Evolutionary conservation across 2,113 vertebrate genomes (phyloP).

Genomic region (Lophochroa leadbeateri): DNA sequence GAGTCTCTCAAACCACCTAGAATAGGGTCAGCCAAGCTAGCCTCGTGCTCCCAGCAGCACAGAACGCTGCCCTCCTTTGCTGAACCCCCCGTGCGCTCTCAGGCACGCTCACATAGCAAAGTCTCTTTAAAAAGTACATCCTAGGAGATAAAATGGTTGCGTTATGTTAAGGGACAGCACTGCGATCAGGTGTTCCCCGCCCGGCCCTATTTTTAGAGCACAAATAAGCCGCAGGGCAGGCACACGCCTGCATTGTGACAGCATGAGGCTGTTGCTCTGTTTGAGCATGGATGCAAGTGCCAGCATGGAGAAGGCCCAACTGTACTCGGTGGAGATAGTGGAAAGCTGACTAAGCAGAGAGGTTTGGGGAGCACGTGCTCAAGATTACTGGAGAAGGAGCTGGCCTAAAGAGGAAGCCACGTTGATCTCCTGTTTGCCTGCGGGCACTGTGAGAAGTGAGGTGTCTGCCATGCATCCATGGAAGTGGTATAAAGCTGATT

Average conservation of each 20-base stretch:
- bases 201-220: neutral
- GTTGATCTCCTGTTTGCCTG: neutral
- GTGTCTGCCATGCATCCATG: neutral
- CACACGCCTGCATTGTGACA: neutral
- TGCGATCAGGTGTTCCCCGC: neutral
- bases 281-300: neutral
- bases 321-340: neutral
- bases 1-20: neutral
- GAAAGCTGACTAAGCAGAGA: slow-evolving; percentile 15
- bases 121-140: neutral
- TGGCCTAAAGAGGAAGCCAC: neutral
- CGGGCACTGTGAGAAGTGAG: neutral
- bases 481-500: neutral
- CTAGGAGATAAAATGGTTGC: rapidly evolving
- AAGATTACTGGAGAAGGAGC: neutral
- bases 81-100: neutral
- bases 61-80: rapidly evolving
- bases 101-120: rapidly evolving
- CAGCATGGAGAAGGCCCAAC: neutral
- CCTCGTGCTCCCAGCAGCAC: rapidly evolving
- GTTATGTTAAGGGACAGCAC: neutral
- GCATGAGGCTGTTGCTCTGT: neutral
- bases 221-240: neutral
- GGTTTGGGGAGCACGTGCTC: neutral
- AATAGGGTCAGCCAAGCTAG: neutral